Evolutionary conservation across 1,140 invertebrate species (phyloP), one percentile per base, ranked within the genome.

Genomic region (Hypothenemus hampei): DNA sequence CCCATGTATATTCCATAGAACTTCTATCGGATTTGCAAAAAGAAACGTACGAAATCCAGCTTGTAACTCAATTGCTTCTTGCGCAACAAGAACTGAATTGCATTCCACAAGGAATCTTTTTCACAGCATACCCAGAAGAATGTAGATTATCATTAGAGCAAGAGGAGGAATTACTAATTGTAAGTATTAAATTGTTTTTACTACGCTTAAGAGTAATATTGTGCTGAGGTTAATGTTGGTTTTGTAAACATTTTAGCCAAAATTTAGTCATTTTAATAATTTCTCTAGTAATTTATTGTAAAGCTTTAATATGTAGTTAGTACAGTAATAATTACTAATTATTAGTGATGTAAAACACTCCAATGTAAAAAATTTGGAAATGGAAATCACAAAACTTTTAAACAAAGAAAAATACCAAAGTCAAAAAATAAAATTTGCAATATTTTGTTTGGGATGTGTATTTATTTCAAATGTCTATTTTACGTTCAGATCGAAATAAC

Each of bases 41-140:
- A 57, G 51, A 51, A 47, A 29, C 41, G 48, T 23, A 24, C n/a
- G 36, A 51, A 15, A 40, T 41, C 48, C 21, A 40, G 23, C 35
- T 41, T 33, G 18, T 37, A 37, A 19, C 18, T 57, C 46, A 33
- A 50, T 50, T 50, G 22, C 3, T 55, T 45, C 31, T 45, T 20
- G 4, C 18, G 29, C 31, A 5, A 11, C 35, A 51, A 40, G 48
- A 51, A 41, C 41, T 19, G 48, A 31, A 29, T 39, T 16, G 29
- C 40, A 49, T 56, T 47, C 43, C 36, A 10, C 57, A 53, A 54
- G 50, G 49, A 49, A 55, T 36, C 37, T 37, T 44, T 15, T 58
- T 29, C 46, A 47, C 10, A 57, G 39, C 55, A 35, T 57, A 19
- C 20, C 36, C 44, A 43, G 7, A 21, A 57, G 48, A 31, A 43